Evolutionary conservation across 92 coral and sea anemone genomes (phyloP), one percentile per base, ranked within the genome.

Genomic region (Hydrozoanthus gracilis): DNA sequence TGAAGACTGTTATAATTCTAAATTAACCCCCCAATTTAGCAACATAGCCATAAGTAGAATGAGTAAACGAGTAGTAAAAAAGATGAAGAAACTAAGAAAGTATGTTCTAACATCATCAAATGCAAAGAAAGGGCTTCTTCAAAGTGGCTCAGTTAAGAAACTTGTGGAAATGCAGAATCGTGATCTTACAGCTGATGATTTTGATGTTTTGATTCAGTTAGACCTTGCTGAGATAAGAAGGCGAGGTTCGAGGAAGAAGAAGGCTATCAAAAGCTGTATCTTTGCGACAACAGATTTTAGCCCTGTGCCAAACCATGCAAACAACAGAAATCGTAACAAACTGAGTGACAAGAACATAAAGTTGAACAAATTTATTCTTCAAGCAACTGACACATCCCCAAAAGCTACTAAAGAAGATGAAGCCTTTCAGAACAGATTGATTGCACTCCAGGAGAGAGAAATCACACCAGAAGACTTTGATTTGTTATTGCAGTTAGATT

Each of bases 391-490:
- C 61, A 78, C 62, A 49, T 82, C 72, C 16, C 82, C 92, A 8
- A 72, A 58, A 54, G 72, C 52, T 49, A 45, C 51, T 20, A 16
- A 14, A 18, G 90, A 47, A 50, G 89, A 87, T 45, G 88, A 90
- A 20, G 65, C 73, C 10, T 83, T 88, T 10, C 16, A 92, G 44
- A 86, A 80, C 27, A 45, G 66, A 51, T 62, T 89, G 60, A 71
- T 89, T 50, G 61, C 76, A 3, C 90, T 96, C 15, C 99, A 96
- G 77, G 86, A 88, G 17, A 84, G 99, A 39, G 99, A 96, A 58
- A 94, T 96, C 44, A 93, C 98, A 0, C 97, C 99, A 72, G 96
- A 96, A 83, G 99, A 96, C 86, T 96, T 91, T 70, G 97, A 95
- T 50, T 51, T 95, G 17, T 93, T 96, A 8, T 54, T 95, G 54